Evolutionary conservation across 1,140 invertebrate genomes (phyloP), one percentile per base, ranked within the genome.

Genomic region (Frieseomelitta varia): DNA sequence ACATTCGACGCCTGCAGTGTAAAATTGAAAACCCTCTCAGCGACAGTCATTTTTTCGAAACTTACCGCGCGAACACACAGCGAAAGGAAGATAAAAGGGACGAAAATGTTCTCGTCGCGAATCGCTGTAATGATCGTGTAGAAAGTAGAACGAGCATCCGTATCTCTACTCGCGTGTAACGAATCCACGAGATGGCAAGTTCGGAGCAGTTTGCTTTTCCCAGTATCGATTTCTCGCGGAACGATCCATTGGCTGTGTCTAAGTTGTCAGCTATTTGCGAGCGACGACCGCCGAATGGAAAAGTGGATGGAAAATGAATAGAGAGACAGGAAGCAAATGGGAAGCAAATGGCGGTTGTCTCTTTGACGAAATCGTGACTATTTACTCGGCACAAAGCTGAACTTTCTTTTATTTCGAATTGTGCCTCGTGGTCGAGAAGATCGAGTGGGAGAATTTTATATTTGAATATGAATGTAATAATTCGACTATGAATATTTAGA

Each of bases 61-160:
- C 39, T 39, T 39, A 39, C 39, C 8, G 39, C 39, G 8, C 8
- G 8, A 47, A 56, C 2, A 58, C 21, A 58, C 10, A 24, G 21
- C 0, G 3, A 58, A 11, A 11, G 61, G 15, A 6, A 27, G n/a
- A 14, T 30, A 67, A 67, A 67, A 27, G 27, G 24, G 24, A 21
- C n/a, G 8, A 2, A 1, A 2, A 14, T n/a, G 12, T 21, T 76
- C 30, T n/a, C n/a, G 11, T 2, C 15, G 51, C 21, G 51, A 69
- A 39, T 53, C 24, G 30, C 15, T 27, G 17, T 56, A 79, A 79
- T 55, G 27, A 27, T n/a, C 65, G 65, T 27, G 63, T 8, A 1
- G 51, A 79, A 79, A 69, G 65, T 79, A 53, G 65, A 14, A 39
- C 77, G 30, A 69, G 24, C 51, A 69, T 34, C 27, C 47, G 65